Evolutionary conservation across 35 echinoderm and acorn worm genomes (phyloP).

Genomic region (Amphiura filiformis): DNA sequence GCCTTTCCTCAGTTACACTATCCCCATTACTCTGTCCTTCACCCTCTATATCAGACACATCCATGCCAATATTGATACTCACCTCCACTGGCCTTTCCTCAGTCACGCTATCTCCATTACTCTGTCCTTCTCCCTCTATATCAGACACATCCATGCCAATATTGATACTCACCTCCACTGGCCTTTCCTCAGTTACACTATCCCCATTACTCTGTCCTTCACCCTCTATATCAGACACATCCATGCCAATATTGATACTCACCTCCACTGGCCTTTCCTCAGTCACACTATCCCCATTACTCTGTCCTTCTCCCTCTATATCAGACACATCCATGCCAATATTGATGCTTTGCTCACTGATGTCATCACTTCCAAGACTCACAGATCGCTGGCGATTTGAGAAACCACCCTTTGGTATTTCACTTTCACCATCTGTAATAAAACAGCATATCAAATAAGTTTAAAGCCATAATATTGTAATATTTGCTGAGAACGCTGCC

Average conservation of each 20-base stretch:
- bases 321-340: slow-evolving; percentile 91
- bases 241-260: no score
- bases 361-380: slow-evolving; percentile 11
- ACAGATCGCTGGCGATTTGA: not conserved
- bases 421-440: not conserved
- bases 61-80: not conserved
- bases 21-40: not conserved
- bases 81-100: not conserved
- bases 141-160: slow-evolving; percentile 91
- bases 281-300: not conserved
- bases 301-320: slow-evolving; percentile 57
- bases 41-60: not conserved
- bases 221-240: no score
- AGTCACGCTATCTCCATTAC: not conserved
- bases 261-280: not conserved
- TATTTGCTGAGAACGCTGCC: no score
- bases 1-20: slow-evolving; percentile 37
- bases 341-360: slow-evolving; percentile 69
- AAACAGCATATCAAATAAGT: no score
- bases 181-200: not conserved
- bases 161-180: slow-evolving; percentile 22
- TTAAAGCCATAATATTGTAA: no score
- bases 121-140: slow-evolving; percentile 55
- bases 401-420: not conserved
- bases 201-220: slow-evolving; percentile 38